Percentiles rank a stretch among this genome's conserved stretches.
These are phyloP conservation scores for Cactoblastis cactorum DNA, from an alignment of 2,888 invertebrate species.

Conservation along the genomic window DNA sequence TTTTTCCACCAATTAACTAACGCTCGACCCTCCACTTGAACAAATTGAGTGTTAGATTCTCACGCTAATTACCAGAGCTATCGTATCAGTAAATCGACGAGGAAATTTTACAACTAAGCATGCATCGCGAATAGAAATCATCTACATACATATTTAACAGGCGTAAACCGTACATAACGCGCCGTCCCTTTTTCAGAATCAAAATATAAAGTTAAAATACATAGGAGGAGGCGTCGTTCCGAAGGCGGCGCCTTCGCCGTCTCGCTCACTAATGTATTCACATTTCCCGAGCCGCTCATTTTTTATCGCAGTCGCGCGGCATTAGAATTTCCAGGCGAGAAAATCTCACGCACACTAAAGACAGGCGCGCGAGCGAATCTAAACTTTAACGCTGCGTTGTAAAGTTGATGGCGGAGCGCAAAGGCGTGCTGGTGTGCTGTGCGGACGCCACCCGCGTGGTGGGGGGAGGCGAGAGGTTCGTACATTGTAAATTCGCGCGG, in stretches of 20 bases:
- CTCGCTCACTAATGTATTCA: constrained; percentile 74
- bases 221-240: constrained; percentile 36
- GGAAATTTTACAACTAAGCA: background rate
- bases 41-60: constrained; percentile 51
- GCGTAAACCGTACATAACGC: constrained; percentile 43
- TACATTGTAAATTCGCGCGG: constrained; percentile 70
- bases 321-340: constrained; percentile 79
- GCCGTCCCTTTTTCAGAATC: constrained; percentile 60
- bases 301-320: constrained; percentile 78
- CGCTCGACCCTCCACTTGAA: constrained; percentile 48
- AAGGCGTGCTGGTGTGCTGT: constrained; percentile 24
- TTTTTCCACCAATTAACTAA: constrained; percentile 41
- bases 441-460: constrained; percentile 20
- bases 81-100: background rate
- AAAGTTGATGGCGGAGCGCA: constrained; percentile 18
- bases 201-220: constrained; percentile 65
- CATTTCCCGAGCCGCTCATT: constrained; percentile 73
- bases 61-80: constrained; percentile 29
- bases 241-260: constrained; percentile 45
- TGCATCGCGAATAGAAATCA: background rate
- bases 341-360: constrained; percentile 65
- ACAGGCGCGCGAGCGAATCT: constrained; percentile 17
- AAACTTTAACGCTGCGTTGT: constrained; percentile 18
- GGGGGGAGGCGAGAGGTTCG: constrained; percentile 40
- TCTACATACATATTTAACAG: constrained; percentile 50